phyloP scores from a whole-genome alignment of 2,888 invertebrate genomes.

The Leptinotarsa haldemani region DNA sequence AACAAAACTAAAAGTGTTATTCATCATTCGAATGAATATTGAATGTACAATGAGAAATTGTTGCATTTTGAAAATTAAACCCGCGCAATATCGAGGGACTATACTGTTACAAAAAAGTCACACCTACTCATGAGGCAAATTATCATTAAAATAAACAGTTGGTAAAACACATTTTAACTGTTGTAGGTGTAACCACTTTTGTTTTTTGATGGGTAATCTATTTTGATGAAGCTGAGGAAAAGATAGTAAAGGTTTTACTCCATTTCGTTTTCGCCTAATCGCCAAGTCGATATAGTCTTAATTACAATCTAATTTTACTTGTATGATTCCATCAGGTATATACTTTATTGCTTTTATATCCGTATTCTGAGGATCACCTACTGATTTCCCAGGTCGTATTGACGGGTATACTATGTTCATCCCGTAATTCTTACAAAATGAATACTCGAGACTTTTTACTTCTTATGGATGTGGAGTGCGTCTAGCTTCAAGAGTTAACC shows the following conservation, averaged over 20 bases:
- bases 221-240: too few species aligned
- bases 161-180: too few species aligned
- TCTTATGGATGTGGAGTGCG: slow-evolving; percentile 10
- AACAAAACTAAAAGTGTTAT: too few species aligned
- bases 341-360: slow-evolving; percentile 39
- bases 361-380: slow-evolving; percentile 37
- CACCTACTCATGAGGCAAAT: too few species aligned
- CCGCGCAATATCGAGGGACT: too few species aligned
- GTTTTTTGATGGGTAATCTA: too few species aligned
- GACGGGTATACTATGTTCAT: slow-evolving; percentile 28
- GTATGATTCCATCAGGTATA: slow-evolving; percentile 26
- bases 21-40: too few species aligned
- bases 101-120: too few species aligned
- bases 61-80: too few species aligned
- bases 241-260: neutral
- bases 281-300: slow-evolving; percentile 22
- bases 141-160: too few species aligned
- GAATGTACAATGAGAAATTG: too few species aligned
- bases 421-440: neutral
- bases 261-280: slow-evolving; percentile 29
- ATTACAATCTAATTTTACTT: slow-evolving; percentile 25
- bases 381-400: slow-evolving; percentile 36
- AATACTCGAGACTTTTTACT: neutral
- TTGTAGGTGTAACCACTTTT: too few species aligned
- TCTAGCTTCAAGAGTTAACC: slow-evolving; percentile 37